Conservation (phyloP, 2,797 vertebrate genomes). For the Gymnothorax reevesii region DNA sequence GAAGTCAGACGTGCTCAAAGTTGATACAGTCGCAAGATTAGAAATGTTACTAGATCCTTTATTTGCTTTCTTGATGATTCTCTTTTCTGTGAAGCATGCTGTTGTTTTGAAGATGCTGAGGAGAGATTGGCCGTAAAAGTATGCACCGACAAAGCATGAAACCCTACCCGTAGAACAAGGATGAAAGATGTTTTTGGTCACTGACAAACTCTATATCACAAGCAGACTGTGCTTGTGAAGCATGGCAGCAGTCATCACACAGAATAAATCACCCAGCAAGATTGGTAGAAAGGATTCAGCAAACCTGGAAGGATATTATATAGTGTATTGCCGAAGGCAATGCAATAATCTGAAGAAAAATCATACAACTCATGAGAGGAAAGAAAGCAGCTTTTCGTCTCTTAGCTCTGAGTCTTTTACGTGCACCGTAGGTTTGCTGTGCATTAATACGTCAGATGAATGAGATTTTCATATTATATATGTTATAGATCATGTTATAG, state of each 20-base stretch:
- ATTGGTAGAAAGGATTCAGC: constrained; percentile 41
- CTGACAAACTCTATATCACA: constrained; percentile 55
- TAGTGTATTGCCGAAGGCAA: constrained; percentile 36
- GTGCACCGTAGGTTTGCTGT: constrained; percentile 36
- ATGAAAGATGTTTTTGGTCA: constrained; percentile 47
- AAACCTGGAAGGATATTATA: constrained; percentile 47
- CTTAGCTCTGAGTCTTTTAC: constrained; percentile 9
- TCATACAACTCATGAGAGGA: constrained; percentile 55
- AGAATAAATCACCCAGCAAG: constrained; percentile 50
- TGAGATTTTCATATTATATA: not conserved
- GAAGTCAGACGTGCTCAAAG: constrained; percentile 59
- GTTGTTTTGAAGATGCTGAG: constrained; percentile 52
- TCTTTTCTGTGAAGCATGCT: constrained; percentile 43
- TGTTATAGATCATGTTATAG: not conserved
- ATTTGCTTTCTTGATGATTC: constrained; percentile 47
- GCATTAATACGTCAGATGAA: constrained; percentile 53
- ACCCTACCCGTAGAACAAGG: constrained; percentile 50
- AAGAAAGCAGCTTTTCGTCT: not conserved
- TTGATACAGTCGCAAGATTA: constrained; percentile 53
- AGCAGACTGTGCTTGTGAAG: constrained; percentile 53
- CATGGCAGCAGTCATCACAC: constrained; percentile 34
- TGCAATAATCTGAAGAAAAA: constrained; percentile 43
- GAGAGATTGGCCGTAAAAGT: constrained; percentile 55
- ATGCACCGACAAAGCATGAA: constrained; percentile 52
- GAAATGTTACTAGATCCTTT: constrained; percentile 54